Evolutionary conservation across 2,888 invertebrate genomes (phyloP).

Genomic region (Chrysopilus asiliformis): DNA sequence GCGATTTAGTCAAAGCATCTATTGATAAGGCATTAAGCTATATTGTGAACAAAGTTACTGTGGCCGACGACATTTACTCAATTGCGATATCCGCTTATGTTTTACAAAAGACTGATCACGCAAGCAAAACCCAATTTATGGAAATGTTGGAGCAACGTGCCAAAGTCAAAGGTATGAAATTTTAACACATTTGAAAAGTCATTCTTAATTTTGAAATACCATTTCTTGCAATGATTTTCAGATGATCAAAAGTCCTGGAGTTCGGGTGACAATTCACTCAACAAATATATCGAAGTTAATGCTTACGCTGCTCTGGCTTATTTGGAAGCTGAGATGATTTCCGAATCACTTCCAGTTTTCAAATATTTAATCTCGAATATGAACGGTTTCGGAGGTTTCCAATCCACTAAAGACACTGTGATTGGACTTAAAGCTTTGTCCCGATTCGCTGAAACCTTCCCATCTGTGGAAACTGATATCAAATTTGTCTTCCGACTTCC

Average conservation of each 20-base stretch:
- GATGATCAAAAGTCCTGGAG: constrained; percentile 47
- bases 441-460: constrained; percentile 32
- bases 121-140: constrained; percentile 49
- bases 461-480: constrained; percentile 33
- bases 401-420: constrained; percentile 67
- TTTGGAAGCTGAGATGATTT: constrained; percentile 44
- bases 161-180: constrained; percentile 32
- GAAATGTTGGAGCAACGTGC: constrained; percentile 37
- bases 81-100: constrained; percentile 68
- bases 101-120: constrained; percentile 61
- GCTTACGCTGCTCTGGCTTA: constrained; percentile 63
- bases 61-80: constrained; percentile 53
- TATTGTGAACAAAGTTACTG: constrained; percentile 52
- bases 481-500: constrained; percentile 40
- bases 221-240: too few relatives aligned
- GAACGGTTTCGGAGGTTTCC: constrained; percentile 55
- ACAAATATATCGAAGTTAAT: constrained; percentile 58
- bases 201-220: too few relatives aligned
- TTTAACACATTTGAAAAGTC: constrained; percentile 25
- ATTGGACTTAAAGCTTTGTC: constrained; percentile 54
- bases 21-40: constrained; percentile 69
- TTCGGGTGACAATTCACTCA: constrained; percentile 49
- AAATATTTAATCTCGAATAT: constrained; percentile 61
- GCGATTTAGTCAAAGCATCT: constrained; percentile 39
- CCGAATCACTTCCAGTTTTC: constrained; percentile 40